Evolutionary conservation across 2,888 invertebrate species (phyloP).

Genomic region (Calephelis perditalis): DNA sequence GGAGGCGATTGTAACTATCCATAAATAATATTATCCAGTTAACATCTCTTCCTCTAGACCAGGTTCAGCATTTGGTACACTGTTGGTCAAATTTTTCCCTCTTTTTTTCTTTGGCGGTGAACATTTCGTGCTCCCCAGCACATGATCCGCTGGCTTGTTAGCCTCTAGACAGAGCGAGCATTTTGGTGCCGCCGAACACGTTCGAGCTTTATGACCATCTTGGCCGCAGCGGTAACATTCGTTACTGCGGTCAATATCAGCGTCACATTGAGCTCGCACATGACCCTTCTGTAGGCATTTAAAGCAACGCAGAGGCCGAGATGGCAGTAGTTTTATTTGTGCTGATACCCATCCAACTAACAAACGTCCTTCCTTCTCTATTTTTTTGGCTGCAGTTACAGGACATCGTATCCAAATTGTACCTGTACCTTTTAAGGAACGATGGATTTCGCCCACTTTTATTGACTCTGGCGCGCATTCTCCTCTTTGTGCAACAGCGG

Average conservation of each 20-base stretch:
- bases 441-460: neutral
- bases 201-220: neutral
- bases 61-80: neutral
- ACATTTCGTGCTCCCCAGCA: neutral
- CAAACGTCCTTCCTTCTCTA: neutral
- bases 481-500: neutral
- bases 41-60: neutral
- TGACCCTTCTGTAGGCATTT: neutral
- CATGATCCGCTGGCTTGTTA: neutral
- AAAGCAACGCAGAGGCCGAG: neutral
- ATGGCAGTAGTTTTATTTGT: neutral
- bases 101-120: neutral
- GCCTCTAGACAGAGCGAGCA: neutral
- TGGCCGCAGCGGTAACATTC: neutral
- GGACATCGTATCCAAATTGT: neutral
- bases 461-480: neutral
- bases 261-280: neutral
- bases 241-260: neutral
- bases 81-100: neutral
- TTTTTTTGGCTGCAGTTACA: neutral
- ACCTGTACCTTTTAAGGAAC: neutral
- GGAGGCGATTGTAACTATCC: neutral
- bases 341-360: neutral
- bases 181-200: neutral
- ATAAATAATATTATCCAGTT: neutral